Percentiles rank a stretch among this genome's conserved stretches.
These are phyloP conservation scores for Zaprionus lachaisei DNA, from an alignment of 1,140 invertebrate species.

Conservation along the genomic window DNA sequence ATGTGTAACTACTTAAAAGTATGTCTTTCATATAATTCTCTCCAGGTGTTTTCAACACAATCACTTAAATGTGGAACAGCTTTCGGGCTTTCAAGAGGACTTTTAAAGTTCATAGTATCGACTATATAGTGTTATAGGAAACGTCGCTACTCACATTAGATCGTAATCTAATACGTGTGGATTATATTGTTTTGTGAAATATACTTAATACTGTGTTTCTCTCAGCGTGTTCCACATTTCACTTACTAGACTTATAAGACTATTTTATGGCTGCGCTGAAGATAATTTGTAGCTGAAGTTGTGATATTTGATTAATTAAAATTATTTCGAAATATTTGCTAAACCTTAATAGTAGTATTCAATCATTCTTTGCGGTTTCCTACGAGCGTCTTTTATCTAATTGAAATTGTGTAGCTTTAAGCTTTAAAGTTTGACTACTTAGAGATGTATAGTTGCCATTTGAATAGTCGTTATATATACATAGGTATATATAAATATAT, in stretches of 20 bases:
- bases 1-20: constrained; percentile 59
- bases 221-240: constrained; percentile 50
- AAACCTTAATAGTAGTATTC: constrained; percentile 29
- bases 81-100: constrained; percentile 40
- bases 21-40: constrained; percentile 78
- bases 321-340: constrained; percentile 34
- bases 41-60: constrained; percentile 81
- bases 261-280: constrained; percentile 65
- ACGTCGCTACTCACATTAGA: constrained; percentile 17
- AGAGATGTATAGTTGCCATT: constrained; percentile 41
- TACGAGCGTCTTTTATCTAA: constrained; percentile 56
- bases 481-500: not conserved
- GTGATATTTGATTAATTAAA: constrained; percentile 25
- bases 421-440: constrained; percentile 55
- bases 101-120: constrained; percentile 50
- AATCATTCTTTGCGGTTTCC: constrained; percentile 27
- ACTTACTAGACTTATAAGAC: constrained; percentile 48
- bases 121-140: constrained; percentile 33
- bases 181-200: constrained; percentile 20
- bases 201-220: constrained; percentile 65
- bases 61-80: constrained; percentile 76
- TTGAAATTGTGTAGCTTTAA: constrained; percentile 39
- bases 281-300: constrained; percentile 20
- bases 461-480: constrained; percentile 16
- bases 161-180: not conserved